A percentile compares a stretch with the other conserved stretches of the same genome.
Evolutionary conservation across 1,140 invertebrate genomes (phyloP).

Genomic region (Drosophila tropicalis): DNA sequence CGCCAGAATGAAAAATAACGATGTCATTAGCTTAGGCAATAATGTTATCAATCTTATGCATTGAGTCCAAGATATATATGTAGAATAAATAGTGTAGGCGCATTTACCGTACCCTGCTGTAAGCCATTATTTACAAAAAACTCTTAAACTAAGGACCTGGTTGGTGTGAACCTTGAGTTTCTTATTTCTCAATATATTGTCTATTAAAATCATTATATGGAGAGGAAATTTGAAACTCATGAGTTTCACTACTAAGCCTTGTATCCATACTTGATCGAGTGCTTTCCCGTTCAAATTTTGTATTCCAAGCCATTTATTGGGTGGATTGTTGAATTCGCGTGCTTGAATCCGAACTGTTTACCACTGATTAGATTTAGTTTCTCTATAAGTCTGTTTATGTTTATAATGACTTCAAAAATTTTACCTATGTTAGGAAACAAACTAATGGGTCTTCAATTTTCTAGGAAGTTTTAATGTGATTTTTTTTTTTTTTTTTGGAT

Average conservation of each 20-base stretch:
- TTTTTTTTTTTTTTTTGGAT: too few relatives aligned
- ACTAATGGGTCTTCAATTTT: too few relatives aligned
- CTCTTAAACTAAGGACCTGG: background rate
- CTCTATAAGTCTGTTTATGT: too few relatives aligned
- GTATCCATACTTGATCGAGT: constrained; percentile 1
- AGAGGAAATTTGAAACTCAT: constrained; percentile 3
- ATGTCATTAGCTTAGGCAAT: background rate
- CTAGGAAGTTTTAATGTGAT: too few relatives aligned
- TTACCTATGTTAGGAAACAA: too few relatives aligned
- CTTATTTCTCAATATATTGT: background rate
- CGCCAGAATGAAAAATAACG: background rate
- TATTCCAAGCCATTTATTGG: background rate
- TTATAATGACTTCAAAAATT: too few relatives aligned
- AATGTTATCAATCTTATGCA: background rate
- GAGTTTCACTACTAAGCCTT: background rate
- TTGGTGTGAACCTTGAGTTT: background rate
- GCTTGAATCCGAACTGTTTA: constrained; percentile 3
- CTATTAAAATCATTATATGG: background rate
- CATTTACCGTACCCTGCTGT: background rate
- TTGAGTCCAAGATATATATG: background rate
- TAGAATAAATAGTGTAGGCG: background rate
- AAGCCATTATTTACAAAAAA: background rate
- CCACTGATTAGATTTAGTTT: background rate
- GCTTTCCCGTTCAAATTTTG: background rate
- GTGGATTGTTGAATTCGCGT: background rate